Evolutionary conservation across 1,140 invertebrate genomes (phyloP), one percentile per base, ranked within the genome.

Genomic region (Microplitis mediator): DNA sequence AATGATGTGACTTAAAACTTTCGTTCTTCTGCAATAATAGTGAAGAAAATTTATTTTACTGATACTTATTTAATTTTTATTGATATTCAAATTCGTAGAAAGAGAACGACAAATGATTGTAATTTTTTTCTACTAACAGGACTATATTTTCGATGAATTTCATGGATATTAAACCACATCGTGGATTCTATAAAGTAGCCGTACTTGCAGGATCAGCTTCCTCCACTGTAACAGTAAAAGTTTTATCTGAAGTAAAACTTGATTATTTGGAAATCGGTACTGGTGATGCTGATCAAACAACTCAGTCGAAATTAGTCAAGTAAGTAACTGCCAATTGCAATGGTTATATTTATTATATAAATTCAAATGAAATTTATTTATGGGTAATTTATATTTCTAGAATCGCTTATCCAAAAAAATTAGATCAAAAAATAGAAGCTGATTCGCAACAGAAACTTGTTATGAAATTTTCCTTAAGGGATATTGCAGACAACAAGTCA

Each of bases 361-460:
- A 45, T 45, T 0, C 39, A 3, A 45, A 45, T 9, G 5, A 45
- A 9, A 45, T 45, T 11, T 9, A 45, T 45, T 9, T 45, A 9
- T 6, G 9, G 9, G 9, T 39, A 45, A 45, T 45, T 45, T 45
- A 45, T 23, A 23, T 72, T 51, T 64, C 13, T 54, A 95, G 92
- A 80, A 86, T 97, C 4, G 79, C 86, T 3, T 91, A 93, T 84
- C 93, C 94, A 0, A 90, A 92, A 72, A 94, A 94, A 79, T 85
- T 95, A 2, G 78, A 85, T 3, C 88, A 90, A 51, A 87, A 88
- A 34, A 85, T 95, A 6, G 92, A 95, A 80, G 94, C 94, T 16
- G 97, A 99, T 87, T 92, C 91, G 70, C 93, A 96, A 75, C 96
- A 98, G 84, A 97, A 96, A 85, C 85, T 99, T 45, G 87, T 94